phyloP scores from a whole-genome alignment of 2,113 vertebrate species.

The Lonchura striata region DNA sequence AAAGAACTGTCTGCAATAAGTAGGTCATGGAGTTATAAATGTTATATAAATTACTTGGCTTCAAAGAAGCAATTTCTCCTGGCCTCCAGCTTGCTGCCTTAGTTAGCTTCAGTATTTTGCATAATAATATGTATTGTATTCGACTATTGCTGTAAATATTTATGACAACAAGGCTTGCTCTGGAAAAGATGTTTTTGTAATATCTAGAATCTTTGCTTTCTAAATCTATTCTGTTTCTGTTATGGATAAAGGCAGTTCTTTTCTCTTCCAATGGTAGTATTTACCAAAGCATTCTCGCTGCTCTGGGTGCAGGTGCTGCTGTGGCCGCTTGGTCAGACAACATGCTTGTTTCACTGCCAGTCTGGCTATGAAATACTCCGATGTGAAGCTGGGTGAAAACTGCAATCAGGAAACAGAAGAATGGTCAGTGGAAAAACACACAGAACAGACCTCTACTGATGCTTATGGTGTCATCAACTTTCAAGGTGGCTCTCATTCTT shows the following conservation, averaged over 20 bases:
- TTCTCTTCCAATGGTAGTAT: background rate
- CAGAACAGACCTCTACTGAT: conserved; percentile 92
- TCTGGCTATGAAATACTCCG: conserved; percentile 93
- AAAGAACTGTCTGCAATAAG: background rate
- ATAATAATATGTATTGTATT: background rate
- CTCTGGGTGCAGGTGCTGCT: conserved; percentile 84
- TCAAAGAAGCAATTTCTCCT: background rate
- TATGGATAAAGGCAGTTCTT: background rate
- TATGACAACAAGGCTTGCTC: background rate
- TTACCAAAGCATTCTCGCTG: background rate
- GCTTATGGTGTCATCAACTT: conserved; percentile 98
- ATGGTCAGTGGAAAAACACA: conserved; percentile 97
- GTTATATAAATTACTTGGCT: background rate
- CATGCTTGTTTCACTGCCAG: conserved; percentile 96
- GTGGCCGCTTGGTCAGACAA: conserved; percentile 94
- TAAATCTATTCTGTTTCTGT: background rate
- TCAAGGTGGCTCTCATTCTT: conserved; percentile 98
- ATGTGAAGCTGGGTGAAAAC: conserved; percentile 92
- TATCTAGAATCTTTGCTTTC: background rate
- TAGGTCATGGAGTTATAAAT: background rate
- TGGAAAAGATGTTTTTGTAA: background rate
- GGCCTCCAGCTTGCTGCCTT: background rate
- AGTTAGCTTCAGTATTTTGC: background rate
- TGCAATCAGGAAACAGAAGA: conserved; percentile 82
- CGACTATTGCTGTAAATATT: background rate